A percentile compares a stretch with the other conserved stretches of the same genome.
phyloP scores from a whole-genome alignment of 2,797 vertebrate genomes.

The Apogon hyalosoma region DNA sequence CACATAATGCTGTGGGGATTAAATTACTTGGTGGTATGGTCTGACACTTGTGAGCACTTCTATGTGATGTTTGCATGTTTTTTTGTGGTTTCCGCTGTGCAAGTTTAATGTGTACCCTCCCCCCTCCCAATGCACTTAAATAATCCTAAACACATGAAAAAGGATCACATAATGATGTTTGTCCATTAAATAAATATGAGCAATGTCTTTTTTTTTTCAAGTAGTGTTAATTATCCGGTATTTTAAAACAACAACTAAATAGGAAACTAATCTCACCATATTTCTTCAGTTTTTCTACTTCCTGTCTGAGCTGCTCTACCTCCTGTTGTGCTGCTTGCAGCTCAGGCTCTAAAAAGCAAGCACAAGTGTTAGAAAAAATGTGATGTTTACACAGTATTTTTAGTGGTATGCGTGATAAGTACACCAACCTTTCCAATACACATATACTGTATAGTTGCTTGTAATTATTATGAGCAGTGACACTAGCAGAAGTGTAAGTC shows the following conservation, averaged over 20 bases:
- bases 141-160: too few relatives aligned
- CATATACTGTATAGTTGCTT: too few relatives aligned
- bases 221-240: neutral
- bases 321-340: constrained; percentile 75
- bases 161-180: too few relatives aligned
- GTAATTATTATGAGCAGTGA: too few relatives aligned
- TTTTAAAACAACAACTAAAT: constrained; percentile 3
- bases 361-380: neutral
- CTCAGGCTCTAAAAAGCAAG: constrained; percentile 72
- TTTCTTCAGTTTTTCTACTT: constrained; percentile 75
- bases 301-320: constrained; percentile 68
- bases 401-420: too few relatives aligned
- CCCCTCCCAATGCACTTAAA: neutral
- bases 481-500: too few relatives aligned
- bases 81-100: too few relatives aligned
- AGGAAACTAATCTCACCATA: constrained; percentile 57
- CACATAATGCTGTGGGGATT: neutral
- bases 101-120: neutral
- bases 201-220: too few relatives aligned
- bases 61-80: too few relatives aligned
- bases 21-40: neutral
- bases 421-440: too few relatives aligned
- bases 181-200: too few relatives aligned
- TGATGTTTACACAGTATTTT: neutral
- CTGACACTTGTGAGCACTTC: too few relatives aligned